Conservation (phyloP, 2,888 invertebrate species). For the Willowsia nigromaculata region DNA sequence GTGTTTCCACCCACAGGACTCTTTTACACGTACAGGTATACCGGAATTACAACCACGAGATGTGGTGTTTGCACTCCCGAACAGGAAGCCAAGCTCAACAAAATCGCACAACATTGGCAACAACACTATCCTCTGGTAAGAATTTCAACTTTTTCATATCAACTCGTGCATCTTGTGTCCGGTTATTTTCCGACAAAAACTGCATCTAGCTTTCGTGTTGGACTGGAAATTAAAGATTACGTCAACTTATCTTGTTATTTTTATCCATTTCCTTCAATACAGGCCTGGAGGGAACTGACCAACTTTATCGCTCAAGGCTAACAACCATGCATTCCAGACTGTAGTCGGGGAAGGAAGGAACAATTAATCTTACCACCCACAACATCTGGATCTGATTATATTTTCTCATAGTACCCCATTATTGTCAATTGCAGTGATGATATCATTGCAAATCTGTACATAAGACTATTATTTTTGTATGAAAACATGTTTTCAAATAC, state of each 20-base stretch:
- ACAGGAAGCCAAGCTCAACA: conserved; percentile 74
- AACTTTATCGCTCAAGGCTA: conserved; percentile 33
- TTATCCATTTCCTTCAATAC: not conserved
- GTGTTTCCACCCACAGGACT: conserved; percentile 65
- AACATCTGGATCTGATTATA: no score
- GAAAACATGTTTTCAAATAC: no score
- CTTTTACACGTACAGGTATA: conserved; percentile 66
- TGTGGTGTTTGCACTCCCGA: conserved; percentile 75
- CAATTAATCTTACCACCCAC: no score
- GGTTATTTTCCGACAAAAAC: not conserved
- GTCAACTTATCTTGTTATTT: not conserved
- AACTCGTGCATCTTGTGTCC: not conserved
- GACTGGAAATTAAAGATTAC: not conserved
- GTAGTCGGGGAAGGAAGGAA: not conserved
- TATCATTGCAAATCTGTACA: no score
- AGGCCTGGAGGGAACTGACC: conserved; percentile 75
- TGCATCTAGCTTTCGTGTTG: not conserved
- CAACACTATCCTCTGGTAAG: conserved; percentile 74
- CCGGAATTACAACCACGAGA: conserved; percentile 71
- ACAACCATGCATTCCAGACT: not conserved
- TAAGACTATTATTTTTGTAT: no score
- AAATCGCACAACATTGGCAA: conserved; percentile 76
- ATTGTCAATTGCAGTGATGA: no score
- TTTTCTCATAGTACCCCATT: not conserved
- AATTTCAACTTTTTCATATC: not conserved